Percentiles rank a stretch among this genome's conserved stretches.
Conservation (phyloP, 2,113 vertebrate genomes). For the Axis porcinus region DNA sequence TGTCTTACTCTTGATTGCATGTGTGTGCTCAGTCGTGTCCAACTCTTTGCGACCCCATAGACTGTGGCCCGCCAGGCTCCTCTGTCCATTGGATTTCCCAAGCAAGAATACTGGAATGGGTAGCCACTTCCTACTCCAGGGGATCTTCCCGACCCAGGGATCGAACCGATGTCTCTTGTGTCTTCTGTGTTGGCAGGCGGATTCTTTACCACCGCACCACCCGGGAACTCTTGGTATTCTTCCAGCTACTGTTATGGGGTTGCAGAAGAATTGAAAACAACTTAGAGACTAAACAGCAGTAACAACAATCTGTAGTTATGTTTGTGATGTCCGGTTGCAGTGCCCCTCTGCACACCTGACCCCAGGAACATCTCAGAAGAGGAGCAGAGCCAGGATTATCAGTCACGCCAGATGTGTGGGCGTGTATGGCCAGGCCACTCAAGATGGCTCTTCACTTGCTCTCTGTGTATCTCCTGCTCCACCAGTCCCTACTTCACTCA, state of each 20-base stretch:
- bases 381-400: no score
- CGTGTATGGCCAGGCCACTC: background rate
- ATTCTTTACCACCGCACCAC: background rate
- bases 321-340: background rate
- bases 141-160: background rate
- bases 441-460: background rate
- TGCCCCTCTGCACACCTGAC: background rate
- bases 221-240: background rate
- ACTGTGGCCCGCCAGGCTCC: background rate
- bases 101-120: background rate
- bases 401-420: background rate
- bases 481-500: background rate
- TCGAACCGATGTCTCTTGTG: background rate
- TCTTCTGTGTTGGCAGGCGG: background rate
- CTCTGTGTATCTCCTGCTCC: background rate
- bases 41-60: background rate
- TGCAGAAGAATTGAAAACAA: background rate
- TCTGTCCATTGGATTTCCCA: background rate
- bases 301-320: background rate
- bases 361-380: background rate
- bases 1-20: background rate
- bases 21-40: fast-evolving
- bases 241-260: background rate
- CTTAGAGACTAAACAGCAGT: background rate
- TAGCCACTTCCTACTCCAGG: background rate